These are phyloP conservation scores for Drosophila sproati DNA, from an alignment of 1,140 invertebrate species.

Conservation along the genomic window DNA sequence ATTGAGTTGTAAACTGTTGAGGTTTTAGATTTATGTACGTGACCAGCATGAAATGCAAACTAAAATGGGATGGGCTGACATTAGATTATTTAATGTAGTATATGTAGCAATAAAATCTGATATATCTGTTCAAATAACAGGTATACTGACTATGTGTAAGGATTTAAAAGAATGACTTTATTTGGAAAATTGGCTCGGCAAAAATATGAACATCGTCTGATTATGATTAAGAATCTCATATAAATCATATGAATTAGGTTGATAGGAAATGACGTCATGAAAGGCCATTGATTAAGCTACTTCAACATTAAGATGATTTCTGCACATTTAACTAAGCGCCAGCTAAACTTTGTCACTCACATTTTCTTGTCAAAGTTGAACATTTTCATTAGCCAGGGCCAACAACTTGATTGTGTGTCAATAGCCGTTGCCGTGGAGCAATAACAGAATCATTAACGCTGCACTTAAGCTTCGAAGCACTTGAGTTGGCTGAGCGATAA, in stretches of 20 bases:
- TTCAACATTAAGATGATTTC: background rate
- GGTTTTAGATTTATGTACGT: background rate
- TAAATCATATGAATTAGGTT: no score
- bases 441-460: conserved; percentile 30
- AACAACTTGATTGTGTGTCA: conserved; percentile 33
- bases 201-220: no score
- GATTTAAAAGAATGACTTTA: no score
- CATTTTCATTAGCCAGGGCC: conserved; percentile 14
- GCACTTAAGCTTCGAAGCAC: conserved; percentile 42
- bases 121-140: no score
- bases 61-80: background rate
- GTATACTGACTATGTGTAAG: no score
- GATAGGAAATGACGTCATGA: no score
- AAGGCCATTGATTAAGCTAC: no score
- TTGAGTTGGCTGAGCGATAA: conserved; percentile 45
- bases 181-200: no score
- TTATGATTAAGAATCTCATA: no score
- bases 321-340: conserved; percentile 7
- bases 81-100: background rate
- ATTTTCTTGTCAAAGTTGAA: conserved; percentile 5
- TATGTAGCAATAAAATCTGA: no score
- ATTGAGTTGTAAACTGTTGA: conserved; percentile 18
- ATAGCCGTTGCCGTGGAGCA: conserved; percentile 33
- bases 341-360: background rate
- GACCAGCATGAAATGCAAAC: background rate